Evolutionary conservation across 2,888 invertebrate species (phyloP).

Genomic region (Chymomyza fuscimana): DNA sequence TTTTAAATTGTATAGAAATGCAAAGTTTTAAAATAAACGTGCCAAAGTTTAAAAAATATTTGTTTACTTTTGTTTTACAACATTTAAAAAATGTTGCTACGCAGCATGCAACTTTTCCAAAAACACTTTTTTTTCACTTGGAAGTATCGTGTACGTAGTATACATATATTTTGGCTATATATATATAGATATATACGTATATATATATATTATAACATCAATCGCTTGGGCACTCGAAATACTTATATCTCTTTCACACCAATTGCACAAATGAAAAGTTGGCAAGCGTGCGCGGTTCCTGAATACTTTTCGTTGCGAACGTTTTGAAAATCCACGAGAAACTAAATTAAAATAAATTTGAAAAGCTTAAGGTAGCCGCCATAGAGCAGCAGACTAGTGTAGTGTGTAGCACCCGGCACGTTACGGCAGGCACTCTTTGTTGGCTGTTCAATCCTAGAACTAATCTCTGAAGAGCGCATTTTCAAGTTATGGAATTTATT

Average conservation of each 20-base stretch:
- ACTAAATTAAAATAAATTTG: constrained; percentile 69
- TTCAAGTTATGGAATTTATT: constrained; percentile 55
- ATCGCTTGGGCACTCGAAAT: constrained; percentile 64
- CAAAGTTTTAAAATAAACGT: constrained; percentile 33
- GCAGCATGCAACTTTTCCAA: constrained; percentile 36
- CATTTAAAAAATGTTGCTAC: neutral
- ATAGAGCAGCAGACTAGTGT: constrained; percentile 18
- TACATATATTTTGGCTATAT: constrained; percentile 18
- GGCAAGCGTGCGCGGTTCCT: constrained; percentile 32
- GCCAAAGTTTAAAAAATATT: constrained; percentile 32
- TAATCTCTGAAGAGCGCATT: neutral
- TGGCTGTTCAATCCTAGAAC: neutral
- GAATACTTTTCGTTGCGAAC: constrained; percentile 52
- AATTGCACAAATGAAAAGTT: constrained; percentile 47
- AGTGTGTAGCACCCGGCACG: constrained; percentile 13
- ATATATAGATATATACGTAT: constrained; percentile 37
- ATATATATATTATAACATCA: constrained; percentile 55
- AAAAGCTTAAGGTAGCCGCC: constrained; percentile 51
- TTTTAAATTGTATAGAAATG: constrained; percentile 44
- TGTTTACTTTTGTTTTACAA: constrained; percentile 63
- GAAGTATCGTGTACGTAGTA: constrained; percentile 38
- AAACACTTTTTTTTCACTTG: constrained; percentile 51
- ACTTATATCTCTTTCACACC: constrained; percentile 75
- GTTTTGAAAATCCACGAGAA: constrained; percentile 67
- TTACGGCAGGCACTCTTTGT: neutral